A percentile compares a stretch with the other conserved stretches of the same genome.
Evolutionary conservation across 2,113 vertebrate genomes (phyloP).

Genomic region (Oenanthe oenanthe): DNA sequence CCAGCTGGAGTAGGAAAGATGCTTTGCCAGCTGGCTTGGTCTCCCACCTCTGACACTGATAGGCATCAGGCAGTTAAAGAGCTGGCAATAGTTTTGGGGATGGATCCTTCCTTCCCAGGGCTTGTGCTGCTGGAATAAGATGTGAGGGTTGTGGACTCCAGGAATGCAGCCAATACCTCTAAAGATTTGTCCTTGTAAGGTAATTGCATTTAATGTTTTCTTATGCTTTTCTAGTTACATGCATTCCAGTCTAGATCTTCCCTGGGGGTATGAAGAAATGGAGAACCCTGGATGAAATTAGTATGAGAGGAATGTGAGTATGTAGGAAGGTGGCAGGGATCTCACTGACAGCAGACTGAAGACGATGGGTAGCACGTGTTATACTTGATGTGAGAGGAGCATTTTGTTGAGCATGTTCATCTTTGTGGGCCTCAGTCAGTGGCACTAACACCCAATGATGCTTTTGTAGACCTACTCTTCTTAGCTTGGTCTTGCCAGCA

Average conservation of each 20-base stretch:
- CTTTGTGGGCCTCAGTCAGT: neutral
- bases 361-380: rapidly evolving
- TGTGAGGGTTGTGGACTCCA: neutral
- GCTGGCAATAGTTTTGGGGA: neutral
- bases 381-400: neutral
- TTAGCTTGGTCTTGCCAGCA: neutral
- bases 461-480: neutral
- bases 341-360: rapidly evolving
- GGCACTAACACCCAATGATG: neutral
- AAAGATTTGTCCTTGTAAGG: neutral
- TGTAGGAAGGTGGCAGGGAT: neutral
- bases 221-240: neutral
- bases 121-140: neutral
- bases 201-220: neutral
- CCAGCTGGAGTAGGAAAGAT: neutral
- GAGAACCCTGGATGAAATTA: neutral
- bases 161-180: neutral
- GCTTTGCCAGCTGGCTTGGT: neutral
- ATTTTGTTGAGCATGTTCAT: neutral
- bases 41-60: neutral
- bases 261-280: neutral
- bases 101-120: neutral
- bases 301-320: neutral
- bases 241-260: neutral
- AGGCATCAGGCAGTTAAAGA: neutral